A percentile compares a stretch with the other conserved stretches of the same genome.
These are phyloP conservation scores for Petrolisthes manimaculis DNA, from an alignment of 2,888 invertebrate species.

Conservation along the genomic window DNA sequence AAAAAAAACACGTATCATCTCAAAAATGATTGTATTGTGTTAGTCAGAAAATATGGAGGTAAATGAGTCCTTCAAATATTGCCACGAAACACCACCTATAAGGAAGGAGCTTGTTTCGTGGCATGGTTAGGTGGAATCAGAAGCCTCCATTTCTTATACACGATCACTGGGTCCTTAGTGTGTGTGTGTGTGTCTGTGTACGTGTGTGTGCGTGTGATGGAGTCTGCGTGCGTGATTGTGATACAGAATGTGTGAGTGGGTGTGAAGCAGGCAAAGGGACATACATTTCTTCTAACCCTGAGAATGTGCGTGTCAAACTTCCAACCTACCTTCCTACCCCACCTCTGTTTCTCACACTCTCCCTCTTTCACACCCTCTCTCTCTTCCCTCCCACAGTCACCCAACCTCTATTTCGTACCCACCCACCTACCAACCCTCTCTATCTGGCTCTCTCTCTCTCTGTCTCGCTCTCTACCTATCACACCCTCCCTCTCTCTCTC, in stretches of 20 bases:
- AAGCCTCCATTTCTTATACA: background rate
- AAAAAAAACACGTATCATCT: too few species aligned
- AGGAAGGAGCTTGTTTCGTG: too few species aligned
- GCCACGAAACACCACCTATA: too few species aligned
- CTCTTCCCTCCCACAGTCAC: background rate
- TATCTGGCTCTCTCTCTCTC: background rate
- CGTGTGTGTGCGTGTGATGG: background rate
- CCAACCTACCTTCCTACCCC: background rate
- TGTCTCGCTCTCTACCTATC: background rate
- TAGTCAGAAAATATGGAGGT: background rate
- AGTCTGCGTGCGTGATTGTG: background rate
- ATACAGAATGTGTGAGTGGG: background rate
- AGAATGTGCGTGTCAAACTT: background rate
- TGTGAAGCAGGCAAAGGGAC: background rate
- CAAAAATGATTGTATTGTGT: too few species aligned
- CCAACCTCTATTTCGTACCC: too few species aligned
- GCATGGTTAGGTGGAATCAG: too few species aligned
- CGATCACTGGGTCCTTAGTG: background rate
- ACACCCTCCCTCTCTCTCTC: background rate
- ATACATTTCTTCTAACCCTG: background rate
- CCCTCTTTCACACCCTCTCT: background rate
- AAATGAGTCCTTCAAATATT: background rate
- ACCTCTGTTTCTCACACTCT: background rate
- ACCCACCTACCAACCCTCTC: too few species aligned
- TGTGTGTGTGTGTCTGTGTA: slow-evolving; percentile 21